These are phyloP conservation scores for Excalfactoria chinensis DNA, from an alignment of 2,113 vertebrate genomes.

Conservation along the genomic window DNA sequence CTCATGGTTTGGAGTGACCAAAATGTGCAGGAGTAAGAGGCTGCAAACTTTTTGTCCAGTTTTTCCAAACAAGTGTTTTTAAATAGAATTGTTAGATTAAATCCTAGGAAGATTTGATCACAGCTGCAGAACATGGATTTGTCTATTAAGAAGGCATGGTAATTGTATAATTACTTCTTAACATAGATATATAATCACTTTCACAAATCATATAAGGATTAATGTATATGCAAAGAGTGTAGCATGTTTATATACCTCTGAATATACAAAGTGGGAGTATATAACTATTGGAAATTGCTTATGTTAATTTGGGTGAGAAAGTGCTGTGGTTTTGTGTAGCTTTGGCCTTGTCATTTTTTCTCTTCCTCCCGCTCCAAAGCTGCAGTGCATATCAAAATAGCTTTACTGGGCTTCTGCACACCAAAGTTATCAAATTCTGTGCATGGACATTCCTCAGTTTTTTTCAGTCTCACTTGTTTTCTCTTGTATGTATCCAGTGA, in stretches of 20 bases:
- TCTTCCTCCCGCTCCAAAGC: not conserved
- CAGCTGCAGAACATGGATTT: not conserved
- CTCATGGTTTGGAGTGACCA: not conserved
- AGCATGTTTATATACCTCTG: not conserved
- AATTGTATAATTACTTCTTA: not conserved
- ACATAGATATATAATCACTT: not conserved
- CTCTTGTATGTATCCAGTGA: not conserved
- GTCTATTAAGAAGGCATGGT: not conserved
- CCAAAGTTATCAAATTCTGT: not conserved
- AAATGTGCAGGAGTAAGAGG: not conserved
- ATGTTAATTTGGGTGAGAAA: not conserved
- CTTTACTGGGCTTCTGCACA: not conserved
- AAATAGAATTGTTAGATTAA: not conserved
- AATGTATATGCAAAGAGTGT: not conserved
- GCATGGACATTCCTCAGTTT: accelerated
- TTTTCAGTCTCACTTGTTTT: not conserved
- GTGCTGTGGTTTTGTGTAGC: not conserved
- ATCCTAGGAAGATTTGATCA: not conserved
- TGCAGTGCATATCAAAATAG: not conserved
- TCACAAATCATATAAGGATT: not conserved
- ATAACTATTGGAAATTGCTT: slow-evolving; percentile 12
- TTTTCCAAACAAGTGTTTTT: not conserved
- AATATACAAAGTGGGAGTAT: not conserved
- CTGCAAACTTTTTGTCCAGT: not conserved
- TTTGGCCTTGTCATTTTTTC: not conserved